Base-by-base conservation (phyloP, 2,113 vertebrate species). In the Leuciscus idus region DNA sequence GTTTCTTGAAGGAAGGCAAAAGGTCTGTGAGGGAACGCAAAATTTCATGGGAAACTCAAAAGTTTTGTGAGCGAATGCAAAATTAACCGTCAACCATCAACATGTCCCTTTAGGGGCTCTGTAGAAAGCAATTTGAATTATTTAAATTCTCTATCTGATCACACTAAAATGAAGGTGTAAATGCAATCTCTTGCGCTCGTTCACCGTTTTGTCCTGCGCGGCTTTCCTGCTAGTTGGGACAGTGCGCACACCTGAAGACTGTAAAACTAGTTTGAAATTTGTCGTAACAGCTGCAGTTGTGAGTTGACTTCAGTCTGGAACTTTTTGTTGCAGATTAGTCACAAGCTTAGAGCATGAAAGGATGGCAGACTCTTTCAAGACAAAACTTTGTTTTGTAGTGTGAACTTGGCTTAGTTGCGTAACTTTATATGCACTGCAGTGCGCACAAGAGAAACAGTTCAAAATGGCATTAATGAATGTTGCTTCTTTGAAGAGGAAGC, bases 381-480 rank as follows among this genome's bases (percentile, higher is more conserved):
- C 13, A 50, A 75, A 75, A 48, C 73, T 75, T 46, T 48, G 21
- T 26, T 74, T 46, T 74, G 12, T 74, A 74, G 72, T 48, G 39
- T 26, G 43, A 26, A 74, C 72, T 74, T 15, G 72, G 72, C 72
- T 3, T 28, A 62, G 78, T 43, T 64, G 36, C 36, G 4, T 64
- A 64, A 48, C n/a, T 46, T 28, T 11, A 61, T 26, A 79, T 78
- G 36, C 6, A 17, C 55, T 85, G 36, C 6, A 17, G 33, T 85
- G 36, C 36, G 19, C 3, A 19, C 43, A 33, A 68, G 48, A 66
- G 23, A 12, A 75, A 68, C 23, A 23, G 52, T 30, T 57, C n/a
- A 50, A 81, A 81, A 61, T 87, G 17, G 50, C 30, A 79, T 39
- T 84, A 70, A 87, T 26, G 57, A 55, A 73, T 64, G 73, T 66